These are phyloP conservation scores for Mesitornis unicolor DNA, from an alignment of 2,113 vertebrate species.

Conservation along the genomic window DNA sequence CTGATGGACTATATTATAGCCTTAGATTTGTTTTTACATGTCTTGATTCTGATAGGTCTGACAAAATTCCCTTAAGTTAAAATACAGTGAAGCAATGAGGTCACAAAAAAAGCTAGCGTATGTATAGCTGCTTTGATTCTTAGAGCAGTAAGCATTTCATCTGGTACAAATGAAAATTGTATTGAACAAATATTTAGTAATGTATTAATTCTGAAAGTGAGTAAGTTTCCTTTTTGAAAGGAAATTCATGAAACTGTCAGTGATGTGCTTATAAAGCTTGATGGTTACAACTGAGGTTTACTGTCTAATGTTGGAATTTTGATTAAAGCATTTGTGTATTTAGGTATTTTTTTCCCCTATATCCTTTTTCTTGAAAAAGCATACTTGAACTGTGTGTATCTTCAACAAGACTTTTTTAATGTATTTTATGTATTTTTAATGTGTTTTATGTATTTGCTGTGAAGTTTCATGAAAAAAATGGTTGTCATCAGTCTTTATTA, in stretches of 20 bases:
- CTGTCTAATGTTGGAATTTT: neutral
- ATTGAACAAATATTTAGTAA: neutral
- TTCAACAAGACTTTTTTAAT: neutral
- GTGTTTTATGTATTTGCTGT: neutral
- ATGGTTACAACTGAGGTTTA: neutral
- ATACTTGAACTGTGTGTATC: neutral
- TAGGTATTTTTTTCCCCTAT: neutral
- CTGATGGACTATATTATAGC: neutral
- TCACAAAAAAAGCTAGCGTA: accelerated
- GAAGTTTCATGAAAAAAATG: neutral
- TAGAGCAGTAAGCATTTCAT: neutral
- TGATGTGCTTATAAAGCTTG: neutral
- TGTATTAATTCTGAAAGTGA: neutral
- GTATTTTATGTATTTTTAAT: too few relatives aligned
- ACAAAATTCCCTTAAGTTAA: neutral
- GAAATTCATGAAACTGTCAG: neutral
- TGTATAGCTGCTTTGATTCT: neutral
- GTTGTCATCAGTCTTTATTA: neutral
- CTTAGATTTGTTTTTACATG: neutral
- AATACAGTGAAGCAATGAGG: neutral
- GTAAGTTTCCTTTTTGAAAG: neutral
- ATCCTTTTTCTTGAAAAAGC: neutral
- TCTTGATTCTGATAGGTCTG: neutral
- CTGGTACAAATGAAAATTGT: neutral
- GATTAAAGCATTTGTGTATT: neutral